These are phyloP conservation scores for Xestia c-nigrum DNA, from an alignment of 2,888 invertebrate genomes.

Conservation along the genomic window DNA sequence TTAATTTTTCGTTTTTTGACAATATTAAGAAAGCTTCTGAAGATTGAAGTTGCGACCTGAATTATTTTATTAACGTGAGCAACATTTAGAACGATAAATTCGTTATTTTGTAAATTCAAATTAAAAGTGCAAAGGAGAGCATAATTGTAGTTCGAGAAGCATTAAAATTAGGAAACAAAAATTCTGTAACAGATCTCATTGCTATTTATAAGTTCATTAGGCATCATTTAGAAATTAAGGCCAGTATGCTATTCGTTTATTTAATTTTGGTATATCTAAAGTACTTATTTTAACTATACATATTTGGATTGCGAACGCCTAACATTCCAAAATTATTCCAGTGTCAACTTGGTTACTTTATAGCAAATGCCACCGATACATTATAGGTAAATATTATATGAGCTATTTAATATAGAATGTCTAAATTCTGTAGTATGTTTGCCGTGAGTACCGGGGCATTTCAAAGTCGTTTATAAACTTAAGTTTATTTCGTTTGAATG, in stretches of 20 bases:
- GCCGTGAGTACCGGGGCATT: slow-evolving; percentile 83
- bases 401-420: slow-evolving; percentile 61
- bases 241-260: slow-evolving; percentile 61
- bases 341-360: slow-evolving; percentile 69
- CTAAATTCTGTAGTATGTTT: slow-evolving; percentile 57
- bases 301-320: slow-evolving; percentile 73
- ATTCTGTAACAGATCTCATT: slow-evolving; percentile 80
- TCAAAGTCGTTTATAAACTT: slow-evolving; percentile 68
- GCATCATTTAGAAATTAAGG: slow-evolving; percentile 73
- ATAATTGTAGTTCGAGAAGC: slow-evolving; percentile 32
- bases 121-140: slow-evolving; percentile 9
- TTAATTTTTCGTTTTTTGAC: slow-evolving; percentile 7
- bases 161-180: slow-evolving; percentile 63
- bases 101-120: slow-evolving; percentile 33
- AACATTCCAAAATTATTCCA: slow-evolving; percentile 81
- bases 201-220: slow-evolving; percentile 75
- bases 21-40: slow-evolving; percentile 18
- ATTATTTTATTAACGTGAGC: slow-evolving; percentile 28
- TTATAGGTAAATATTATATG: slow-evolving; percentile 70
- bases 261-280: slow-evolving; percentile 59
- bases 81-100: slow-evolving; percentile 17
- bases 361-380: slow-evolving; percentile 79
- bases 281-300: slow-evolving; percentile 61
- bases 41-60: slow-evolving; percentile 20
- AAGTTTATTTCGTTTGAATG: slow-evolving; percentile 74